Conservation (phyloP, 2,888 invertebrate genomes). For the Morpho achilles region DNA sequence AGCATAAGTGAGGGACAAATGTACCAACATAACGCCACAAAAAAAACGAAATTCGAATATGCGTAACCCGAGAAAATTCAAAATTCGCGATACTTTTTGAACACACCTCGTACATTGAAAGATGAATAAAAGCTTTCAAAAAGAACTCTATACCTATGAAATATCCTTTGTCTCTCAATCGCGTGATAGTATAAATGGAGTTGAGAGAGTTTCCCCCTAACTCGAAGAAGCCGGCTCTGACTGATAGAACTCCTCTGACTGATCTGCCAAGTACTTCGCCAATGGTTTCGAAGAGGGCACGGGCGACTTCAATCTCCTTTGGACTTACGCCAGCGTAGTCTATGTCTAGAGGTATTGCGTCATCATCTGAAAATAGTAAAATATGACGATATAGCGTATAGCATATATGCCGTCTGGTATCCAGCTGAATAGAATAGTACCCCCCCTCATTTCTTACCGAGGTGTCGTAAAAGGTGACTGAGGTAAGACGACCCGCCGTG, state of each 20-base stretch:
- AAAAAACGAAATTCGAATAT: no score
- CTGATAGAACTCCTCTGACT: constrained; percentile 77
- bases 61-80: no score
- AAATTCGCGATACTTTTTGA: no score
- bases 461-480: no score
- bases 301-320: constrained; percentile 80
- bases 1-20: no score
- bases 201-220: constrained; percentile 93
- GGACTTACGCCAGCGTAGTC: constrained; percentile 83
- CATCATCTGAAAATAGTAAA: constrained; percentile 56
- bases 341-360: constrained; percentile 79
- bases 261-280: constrained; percentile 85
- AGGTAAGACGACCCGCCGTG: no score
- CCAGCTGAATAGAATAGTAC: no score
- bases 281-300: constrained; percentile 86
- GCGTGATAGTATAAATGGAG: constrained; percentile 89
- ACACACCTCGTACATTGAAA: no score
- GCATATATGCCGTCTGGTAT: no score
- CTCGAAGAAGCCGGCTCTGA: constrained; percentile 88
- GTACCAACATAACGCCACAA: no score
- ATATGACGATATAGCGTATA: neutral
- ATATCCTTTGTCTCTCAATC: constrained; percentile 87
- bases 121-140: no score
- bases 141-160: constrained; percentile 80
- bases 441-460: no score